Conservation (phyloP, 2,113 vertebrate species). For the Hemiscyllium ocellatum region DNA sequence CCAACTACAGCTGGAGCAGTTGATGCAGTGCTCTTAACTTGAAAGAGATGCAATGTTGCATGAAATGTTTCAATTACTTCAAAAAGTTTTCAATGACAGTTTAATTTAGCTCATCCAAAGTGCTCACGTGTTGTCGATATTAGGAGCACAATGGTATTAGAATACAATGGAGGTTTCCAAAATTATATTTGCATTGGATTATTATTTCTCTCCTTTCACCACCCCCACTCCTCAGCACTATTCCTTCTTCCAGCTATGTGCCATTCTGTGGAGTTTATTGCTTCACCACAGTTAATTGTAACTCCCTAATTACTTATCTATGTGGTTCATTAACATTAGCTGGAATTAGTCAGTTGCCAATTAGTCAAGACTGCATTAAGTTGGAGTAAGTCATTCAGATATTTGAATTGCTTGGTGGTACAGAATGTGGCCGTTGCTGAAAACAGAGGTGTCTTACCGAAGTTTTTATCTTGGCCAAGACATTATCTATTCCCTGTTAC, state of each 20-base stretch:
- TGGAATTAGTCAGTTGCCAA: background rate
- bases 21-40: background rate
- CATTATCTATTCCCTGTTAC: no score
- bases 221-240: no score
- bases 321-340: background rate
- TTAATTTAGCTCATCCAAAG: background rate
- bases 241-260: background rate
- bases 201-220: background rate
- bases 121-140: background rate
- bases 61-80: background rate
- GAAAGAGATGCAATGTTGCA: background rate
- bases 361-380: background rate
- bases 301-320: background rate
- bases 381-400: background rate
- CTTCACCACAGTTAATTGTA: constrained; percentile 1
- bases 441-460: background rate
- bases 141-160: background rate
- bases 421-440: no score
- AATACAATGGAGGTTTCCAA: background rate
- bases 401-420: background rate
- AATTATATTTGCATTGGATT: background rate
- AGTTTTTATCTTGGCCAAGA: background rate
- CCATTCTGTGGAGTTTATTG: background rate
- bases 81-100: background rate
- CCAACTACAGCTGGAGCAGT: background rate